These are phyloP conservation scores for Gasterosteus nipponicus DNA, from an alignment of 2,113 vertebrate species.

Conservation along the genomic window DNA sequence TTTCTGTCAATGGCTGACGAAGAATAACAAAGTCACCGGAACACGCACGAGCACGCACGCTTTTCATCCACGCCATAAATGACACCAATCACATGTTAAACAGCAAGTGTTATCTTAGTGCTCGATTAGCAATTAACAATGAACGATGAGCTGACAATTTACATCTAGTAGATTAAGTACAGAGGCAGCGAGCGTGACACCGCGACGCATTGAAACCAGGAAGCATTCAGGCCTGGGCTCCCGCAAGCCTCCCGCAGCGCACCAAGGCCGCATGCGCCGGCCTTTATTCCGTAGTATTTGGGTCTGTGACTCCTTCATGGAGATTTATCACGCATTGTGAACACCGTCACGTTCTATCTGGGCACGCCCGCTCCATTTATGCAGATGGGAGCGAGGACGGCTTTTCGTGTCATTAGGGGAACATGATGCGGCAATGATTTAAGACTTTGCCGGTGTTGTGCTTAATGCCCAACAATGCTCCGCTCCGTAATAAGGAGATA, in stretches of 20 bases:
- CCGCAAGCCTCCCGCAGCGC: too few species aligned
- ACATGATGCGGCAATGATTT: constrained; percentile 72
- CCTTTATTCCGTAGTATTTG: constrained; percentile 53
- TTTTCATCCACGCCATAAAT: constrained; percentile 57
- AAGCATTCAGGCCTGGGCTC: constrained; percentile 35
- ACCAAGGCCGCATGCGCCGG: too few species aligned
- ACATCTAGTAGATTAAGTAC: constrained; percentile 43
- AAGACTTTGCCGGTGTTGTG: constrained; percentile 53
- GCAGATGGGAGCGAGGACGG: constrained; percentile 59
- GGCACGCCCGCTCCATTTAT: constrained; percentile 71
- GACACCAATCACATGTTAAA: constrained; percentile 63
- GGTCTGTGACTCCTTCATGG: constrained; percentile 40
- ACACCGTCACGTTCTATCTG: constrained; percentile 66
- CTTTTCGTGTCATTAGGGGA: constrained; percentile 74
- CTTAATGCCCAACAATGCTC: constrained; percentile 44
- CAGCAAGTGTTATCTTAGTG: constrained; percentile 61
- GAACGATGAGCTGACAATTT: constrained; percentile 71
- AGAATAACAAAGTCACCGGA: constrained; percentile 31
- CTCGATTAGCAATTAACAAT: constrained; percentile 73
- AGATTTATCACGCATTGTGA: constrained; percentile 72
- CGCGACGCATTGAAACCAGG: constrained; percentile 57
- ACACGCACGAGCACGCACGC: not conserved
- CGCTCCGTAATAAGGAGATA: constrained; percentile 50
- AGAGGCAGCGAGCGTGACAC: constrained; percentile 32
- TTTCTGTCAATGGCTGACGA: constrained; percentile 40